Conservation (phyloP, 1,140 invertebrate species). For the Lasioglossum baleicum region DNA sequence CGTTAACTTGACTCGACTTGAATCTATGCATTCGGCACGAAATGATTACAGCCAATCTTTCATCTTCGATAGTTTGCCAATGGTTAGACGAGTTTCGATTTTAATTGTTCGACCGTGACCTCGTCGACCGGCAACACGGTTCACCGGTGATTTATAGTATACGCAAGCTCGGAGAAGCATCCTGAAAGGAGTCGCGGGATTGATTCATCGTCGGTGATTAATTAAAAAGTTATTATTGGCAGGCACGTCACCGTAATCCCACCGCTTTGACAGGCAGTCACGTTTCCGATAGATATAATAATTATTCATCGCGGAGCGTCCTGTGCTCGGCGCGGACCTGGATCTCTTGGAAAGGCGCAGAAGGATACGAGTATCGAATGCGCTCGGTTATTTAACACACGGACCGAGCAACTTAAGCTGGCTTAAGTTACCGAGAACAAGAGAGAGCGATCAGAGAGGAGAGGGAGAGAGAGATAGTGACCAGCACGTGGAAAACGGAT, state of each 20-base stretch:
- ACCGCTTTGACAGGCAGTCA: background rate
- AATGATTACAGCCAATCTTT: no score
- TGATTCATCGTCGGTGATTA: background rate
- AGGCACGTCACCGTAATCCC: background rate
- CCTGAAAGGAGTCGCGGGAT: background rate
- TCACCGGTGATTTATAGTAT: no score
- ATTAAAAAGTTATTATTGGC: background rate
- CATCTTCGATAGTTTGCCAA: background rate
- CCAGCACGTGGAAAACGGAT: no score
- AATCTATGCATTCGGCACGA: no score
- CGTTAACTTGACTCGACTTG: no score
- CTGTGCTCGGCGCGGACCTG: background rate
- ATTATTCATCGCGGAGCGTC: conserved; percentile 8
- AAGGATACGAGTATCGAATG: conserved; percentile 34
- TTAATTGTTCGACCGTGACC: background rate
- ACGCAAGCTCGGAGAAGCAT: background rate
- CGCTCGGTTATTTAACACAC: conserved; percentile 15
- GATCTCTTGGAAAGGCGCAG: conserved; percentile 3
- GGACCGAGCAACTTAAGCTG: background rate
- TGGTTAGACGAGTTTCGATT: background rate
- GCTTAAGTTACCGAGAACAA: conserved; percentile 10
- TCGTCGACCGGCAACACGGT: no score
- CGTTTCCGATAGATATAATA: conserved; percentile 10
- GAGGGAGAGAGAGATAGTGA: no score
- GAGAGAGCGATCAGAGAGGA: no score